These are phyloP conservation scores for Gavialis gangeticus DNA, from an alignment of 2,113 vertebrate species.

Conservation along the genomic window DNA sequence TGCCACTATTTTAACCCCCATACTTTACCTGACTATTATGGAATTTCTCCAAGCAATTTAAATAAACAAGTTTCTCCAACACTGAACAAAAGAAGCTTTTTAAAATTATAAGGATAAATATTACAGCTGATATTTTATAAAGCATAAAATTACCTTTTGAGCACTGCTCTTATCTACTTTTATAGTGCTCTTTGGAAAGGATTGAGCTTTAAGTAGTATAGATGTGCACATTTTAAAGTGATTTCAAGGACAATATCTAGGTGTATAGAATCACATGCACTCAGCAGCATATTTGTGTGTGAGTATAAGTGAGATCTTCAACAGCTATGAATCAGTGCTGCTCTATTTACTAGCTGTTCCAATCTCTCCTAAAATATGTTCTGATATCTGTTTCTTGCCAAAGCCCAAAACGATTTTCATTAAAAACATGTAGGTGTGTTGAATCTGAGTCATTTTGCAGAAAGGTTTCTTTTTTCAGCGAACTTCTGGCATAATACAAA, in stretches of 20 bases:
- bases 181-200: background rate
- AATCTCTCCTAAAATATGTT: background rate
- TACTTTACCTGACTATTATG: background rate
- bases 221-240: constrained; percentile 52
- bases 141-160: constrained; percentile 53
- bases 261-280: background rate
- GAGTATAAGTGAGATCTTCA: background rate
- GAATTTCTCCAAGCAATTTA: constrained; percentile 30
- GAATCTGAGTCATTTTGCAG: background rate
- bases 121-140: constrained; percentile 53
- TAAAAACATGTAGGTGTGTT: background rate
- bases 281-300: background rate
- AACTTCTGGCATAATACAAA: background rate
- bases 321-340: background rate
- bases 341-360: background rate
- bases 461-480: background rate
- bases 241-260: background rate
- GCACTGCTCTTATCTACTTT: constrained; percentile 22
- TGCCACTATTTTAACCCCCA: constrained; percentile 43
- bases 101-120: constrained; percentile 40
- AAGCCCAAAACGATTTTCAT: background rate
- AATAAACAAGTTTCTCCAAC: constrained; percentile 34
- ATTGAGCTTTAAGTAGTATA: constrained; percentile 28
- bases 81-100: constrained; percentile 6
- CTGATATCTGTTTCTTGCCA: background rate